Evolutionary conservation across 2,888 invertebrate species (phyloP), one percentile per base, ranked within the genome.

Genomic region (Eudiplozoon nipponicum): DNA sequence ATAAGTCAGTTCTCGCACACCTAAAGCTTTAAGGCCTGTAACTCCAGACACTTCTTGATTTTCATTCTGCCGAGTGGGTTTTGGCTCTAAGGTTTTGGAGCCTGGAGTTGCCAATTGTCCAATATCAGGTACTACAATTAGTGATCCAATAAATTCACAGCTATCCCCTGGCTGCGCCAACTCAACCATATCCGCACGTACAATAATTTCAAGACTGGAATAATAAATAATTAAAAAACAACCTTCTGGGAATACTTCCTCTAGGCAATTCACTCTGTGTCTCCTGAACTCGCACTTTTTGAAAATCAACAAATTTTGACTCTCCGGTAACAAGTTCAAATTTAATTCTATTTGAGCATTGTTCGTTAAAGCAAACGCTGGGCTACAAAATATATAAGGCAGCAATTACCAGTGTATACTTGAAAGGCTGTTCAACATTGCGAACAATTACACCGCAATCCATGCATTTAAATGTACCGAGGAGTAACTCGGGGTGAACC

Each of bases 91-190:
- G 3, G 36, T 41, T 15, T 29, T 5, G 5, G 23, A 7, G 5
- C 64, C 84, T 0, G 86, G 77, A 46, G 74, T 56, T 3, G 75
- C 68, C 31, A 94, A 56, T 0, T 72, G 71, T 0, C 74, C 72
- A 1, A 94, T 75, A 61, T 98, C 90, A 0, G 94, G 94, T 0
- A 98, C 77, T 1, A 86, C 90, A 52, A 98, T 84, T 13, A 94
- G 63, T 1, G 84, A 75, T 13, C 86, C 86, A 0, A 76, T 80
- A 55, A 86, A 81, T 55, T 84, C 80, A 52, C 77, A 80, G 50
- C 66, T 62, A 51, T 71, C 71, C 34, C 71, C 71, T 50, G 77
- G 74, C 65, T 84, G 84, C 0, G 90, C 81, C 19, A 71, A 70
- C 61, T 94, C 94, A 0, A 94, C 94, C 49, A 74, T 71, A 60